These are phyloP conservation scores for Seriola rivoliana DNA, from an alignment of 2,113 vertebrate species.

Conservation along the genomic window DNA sequence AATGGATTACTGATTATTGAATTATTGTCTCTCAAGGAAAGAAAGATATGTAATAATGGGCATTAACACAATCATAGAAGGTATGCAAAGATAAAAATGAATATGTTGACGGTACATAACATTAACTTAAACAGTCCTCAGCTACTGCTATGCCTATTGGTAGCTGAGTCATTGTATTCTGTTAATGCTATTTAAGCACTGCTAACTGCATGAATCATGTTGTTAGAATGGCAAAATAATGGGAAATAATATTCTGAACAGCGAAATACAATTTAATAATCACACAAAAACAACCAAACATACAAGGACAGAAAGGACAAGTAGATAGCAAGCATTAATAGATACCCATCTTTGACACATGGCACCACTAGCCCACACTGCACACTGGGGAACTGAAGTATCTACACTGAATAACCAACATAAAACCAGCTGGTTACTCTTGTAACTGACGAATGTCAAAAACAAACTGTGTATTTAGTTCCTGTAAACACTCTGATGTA, in stretches of 20 bases:
- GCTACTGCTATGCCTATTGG: not conserved
- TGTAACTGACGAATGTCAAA: not conserved
- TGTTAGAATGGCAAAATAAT: not conserved
- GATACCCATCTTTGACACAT: too few species aligned
- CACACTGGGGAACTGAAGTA: too few species aligned
- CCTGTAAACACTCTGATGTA: not conserved
- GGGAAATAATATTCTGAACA: too few species aligned
- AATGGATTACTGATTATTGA: not conserved
- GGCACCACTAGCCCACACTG: too few species aligned
- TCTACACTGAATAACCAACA: too few species aligned
- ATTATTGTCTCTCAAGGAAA: not conserved
- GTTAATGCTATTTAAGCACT: not conserved
- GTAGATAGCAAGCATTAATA: too few species aligned
- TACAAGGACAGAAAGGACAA: too few species aligned
- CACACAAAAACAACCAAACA: too few species aligned
- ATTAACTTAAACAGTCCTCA: not conserved
- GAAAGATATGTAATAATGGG: not conserved
- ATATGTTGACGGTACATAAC: not conserved
- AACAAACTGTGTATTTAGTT: not conserved
- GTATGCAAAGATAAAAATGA: not conserved
- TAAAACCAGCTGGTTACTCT: not conserved
- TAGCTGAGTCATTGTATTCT: not conserved
- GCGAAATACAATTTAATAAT: too few species aligned
- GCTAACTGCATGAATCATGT: not conserved
- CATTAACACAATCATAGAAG: not conserved